Base-by-base conservation (phyloP, 2,797 vertebrate genomes). In the Aeoliscus strigatus region DNA sequence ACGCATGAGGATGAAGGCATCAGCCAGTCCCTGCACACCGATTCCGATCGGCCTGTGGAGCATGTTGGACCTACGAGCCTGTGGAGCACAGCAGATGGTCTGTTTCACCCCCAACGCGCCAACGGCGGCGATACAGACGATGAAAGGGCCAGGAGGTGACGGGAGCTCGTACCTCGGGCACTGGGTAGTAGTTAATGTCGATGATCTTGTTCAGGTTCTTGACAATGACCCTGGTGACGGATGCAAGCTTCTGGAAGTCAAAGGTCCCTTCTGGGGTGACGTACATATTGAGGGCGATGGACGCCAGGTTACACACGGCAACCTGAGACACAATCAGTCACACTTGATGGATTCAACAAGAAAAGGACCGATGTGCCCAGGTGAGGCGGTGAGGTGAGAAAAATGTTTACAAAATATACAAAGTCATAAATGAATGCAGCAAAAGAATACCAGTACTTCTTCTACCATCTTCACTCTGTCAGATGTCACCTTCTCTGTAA, bases 151-250 rank as follows among this genome's bases (percentile, higher is more conserved):
- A n/a, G n/a, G n/a, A n/a, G n/a, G n/a, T n/a, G n/a, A n/a, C n/a
- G n/a, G n/a, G n/a, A n/a, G n/a, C n/a, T n/a, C 50, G 2, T 31
- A 85, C 82, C 77, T 97, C 93, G 9, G 81, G 84, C 17, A 97
- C 75, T 0, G 96, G 96, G 65, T 98, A 98, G 70, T 88, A 98
- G 74, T 98, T 98, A 72, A 97, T 92, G n/a, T 98, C 91, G 5
- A 98, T 98, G 57, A 98, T 94, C 79, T 97, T 94, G 79, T 98
- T 98, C 45, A 98, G 85, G 81, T 98, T 98, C 31, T 82, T 80
- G 27, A 98, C 94, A 0, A 95, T 89, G 39, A 96, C 95, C 70
- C 91, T 91, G 14, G 95, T 94, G 66, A 98, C 96, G 1, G 89
- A 83, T 0, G 90, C 88, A 32, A 98, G 79, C 60, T 91, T 96